Evolutionary conservation across 2,797 vertebrate species (phyloP).

Genomic region (Falco rusticolus): DNA sequence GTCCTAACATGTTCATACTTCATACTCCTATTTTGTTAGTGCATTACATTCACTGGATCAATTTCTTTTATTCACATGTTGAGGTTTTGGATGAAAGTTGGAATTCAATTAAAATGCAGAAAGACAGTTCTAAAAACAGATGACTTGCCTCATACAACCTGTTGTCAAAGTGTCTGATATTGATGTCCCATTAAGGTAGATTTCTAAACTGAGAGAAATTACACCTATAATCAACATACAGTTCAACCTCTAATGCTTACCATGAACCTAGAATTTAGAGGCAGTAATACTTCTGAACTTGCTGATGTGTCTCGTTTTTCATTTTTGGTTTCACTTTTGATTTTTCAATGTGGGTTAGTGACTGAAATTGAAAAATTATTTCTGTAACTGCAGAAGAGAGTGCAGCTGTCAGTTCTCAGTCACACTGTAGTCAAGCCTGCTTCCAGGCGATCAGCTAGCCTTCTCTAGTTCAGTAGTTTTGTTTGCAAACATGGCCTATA

Average conservation of each 20-base stretch:
- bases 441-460: not conserved
- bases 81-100: not conserved
- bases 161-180: not conserved
- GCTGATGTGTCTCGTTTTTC: not conserved
- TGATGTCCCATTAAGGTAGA: not conserved
- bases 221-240: accelerated
- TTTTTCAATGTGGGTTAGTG: not conserved
- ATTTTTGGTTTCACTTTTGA: not conserved
- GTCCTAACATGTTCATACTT: not conserved
- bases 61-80: accelerated
- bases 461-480: not conserved
- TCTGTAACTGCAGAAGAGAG: not conserved
- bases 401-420: not conserved
- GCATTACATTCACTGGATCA: accelerated
- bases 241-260: not conserved
- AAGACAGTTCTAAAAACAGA: not conserved
- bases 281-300: not conserved
- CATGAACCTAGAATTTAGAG: not conserved
- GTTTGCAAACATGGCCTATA: not conserved
- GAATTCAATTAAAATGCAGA: not conserved
- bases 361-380: not conserved
- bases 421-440: not conserved
- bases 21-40: not conserved
- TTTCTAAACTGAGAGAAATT: not conserved
- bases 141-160: not conserved